Percentiles rank a stretch among this genome's conserved stretches.
phyloP scores from a whole-genome alignment of 1,140 invertebrate genomes.

The Drosophila pallidifrons region DNA sequence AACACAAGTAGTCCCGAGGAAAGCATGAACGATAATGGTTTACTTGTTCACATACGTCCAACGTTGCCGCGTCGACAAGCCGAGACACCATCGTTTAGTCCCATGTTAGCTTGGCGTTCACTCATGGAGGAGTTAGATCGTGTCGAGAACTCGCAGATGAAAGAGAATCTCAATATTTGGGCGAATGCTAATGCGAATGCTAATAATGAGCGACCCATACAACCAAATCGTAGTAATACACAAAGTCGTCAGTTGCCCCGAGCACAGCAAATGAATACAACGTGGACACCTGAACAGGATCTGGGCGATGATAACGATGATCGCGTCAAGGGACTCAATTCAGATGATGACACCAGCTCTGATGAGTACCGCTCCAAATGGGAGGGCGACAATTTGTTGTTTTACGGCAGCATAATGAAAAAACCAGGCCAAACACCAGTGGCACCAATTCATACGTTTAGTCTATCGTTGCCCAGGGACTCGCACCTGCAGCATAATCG shows the following conservation, averaged over 20 bases:
- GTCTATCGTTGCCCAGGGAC: slow-evolving; percentile 89
- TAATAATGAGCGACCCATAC: slow-evolving; percentile 42
- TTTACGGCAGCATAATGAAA: slow-evolving; percentile 53
- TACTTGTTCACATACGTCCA: slow-evolving; percentile 90
- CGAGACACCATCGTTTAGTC: slow-evolving; percentile 92
- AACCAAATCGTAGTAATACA: slow-evolving; percentile 18
- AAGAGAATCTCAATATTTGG: slow-evolving; percentile 17
- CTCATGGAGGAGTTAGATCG: slow-evolving; percentile 82
- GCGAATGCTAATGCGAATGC: neutral
- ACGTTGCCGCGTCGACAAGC: slow-evolving; percentile 91
- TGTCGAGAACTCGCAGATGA: slow-evolving; percentile 12
- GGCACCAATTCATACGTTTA: slow-evolving; percentile 87
- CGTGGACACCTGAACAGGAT: slow-evolving; percentile 94
- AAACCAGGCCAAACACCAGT: slow-evolving; percentile 9
- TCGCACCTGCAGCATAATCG: slow-evolving; percentile 85
- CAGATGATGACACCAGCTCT: slow-evolving; percentile 52
- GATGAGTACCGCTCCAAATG: slow-evolving; percentile 60
- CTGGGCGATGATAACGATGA: slow-evolving; percentile 86
- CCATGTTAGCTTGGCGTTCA: slow-evolving; percentile 92
- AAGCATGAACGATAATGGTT: slow-evolving; percentile 85
- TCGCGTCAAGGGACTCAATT: slow-evolving; percentile 87
- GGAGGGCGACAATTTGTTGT: slow-evolving; percentile 44
- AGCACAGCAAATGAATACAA: slow-evolving; percentile 52
- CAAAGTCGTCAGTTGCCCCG: slow-evolving; percentile 14
- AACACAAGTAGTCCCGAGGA: slow-evolving; percentile 31